A percentile compares a stretch with the other conserved stretches of the same genome.
Evolutionary conservation across 2,888 invertebrate genomes (phyloP).

Genomic region (Notocelia uddmanniana): DNA sequence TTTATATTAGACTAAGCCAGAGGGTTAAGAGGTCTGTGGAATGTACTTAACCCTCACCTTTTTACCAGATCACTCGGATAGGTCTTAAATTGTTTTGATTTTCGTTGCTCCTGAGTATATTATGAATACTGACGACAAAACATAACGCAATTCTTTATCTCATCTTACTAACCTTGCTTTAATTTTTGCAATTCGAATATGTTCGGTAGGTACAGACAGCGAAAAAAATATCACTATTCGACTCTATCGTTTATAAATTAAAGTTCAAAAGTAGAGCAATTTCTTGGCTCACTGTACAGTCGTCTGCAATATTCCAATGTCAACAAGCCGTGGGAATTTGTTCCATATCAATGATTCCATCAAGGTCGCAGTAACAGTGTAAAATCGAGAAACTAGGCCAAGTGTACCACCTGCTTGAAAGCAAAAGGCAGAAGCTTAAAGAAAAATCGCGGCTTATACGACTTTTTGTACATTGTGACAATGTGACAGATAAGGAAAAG

Average conservation of each 20-base stretch:
- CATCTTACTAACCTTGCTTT: background rate
- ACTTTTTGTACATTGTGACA: background rate
- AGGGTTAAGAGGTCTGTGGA: too few relatives aligned
- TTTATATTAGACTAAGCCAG: too few relatives aligned
- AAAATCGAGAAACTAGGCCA: conserved; percentile 65
- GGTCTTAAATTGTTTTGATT: too few relatives aligned
- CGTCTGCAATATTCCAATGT: conserved; percentile 24
- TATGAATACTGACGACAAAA: background rate
- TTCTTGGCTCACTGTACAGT: background rate
- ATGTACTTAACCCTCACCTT: too few relatives aligned
- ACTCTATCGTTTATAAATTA: too few relatives aligned
- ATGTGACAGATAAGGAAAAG: conserved; percentile 26
- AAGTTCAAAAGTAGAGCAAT: too few relatives aligned
- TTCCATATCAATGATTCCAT: conserved; percentile 13
- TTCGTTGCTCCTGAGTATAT: background rate
- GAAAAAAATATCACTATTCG: too few relatives aligned
- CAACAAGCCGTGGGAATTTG: conserved; percentile 30
- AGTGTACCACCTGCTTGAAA: conserved; percentile 51
- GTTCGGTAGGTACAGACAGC: too few relatives aligned
- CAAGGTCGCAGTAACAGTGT: conserved; percentile 74
- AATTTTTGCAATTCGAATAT: background rate
- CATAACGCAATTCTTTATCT: background rate
- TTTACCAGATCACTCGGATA: too few relatives aligned
- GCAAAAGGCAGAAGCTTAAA: background rate
- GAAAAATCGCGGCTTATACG: background rate